Evolutionary conservation across 1,140 invertebrate genomes (phyloP).

Genomic region (Heliothis virescens): DNA sequence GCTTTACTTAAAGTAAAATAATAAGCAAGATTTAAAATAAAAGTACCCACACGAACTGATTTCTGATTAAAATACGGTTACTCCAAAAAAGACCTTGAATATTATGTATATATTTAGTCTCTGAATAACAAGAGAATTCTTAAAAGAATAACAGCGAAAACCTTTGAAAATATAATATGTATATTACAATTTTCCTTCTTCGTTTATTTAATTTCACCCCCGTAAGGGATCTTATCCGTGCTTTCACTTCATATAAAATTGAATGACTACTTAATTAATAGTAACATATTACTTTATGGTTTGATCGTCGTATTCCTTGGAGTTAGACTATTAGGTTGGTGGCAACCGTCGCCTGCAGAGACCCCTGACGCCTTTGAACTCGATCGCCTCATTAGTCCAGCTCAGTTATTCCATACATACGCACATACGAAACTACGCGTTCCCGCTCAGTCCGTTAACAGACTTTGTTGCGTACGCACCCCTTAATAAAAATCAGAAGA

Average conservation of each 20-base stretch:
- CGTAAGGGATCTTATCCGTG: background rate
- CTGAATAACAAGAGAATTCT: conserved; percentile 25
- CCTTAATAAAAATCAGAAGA: conserved; percentile 58
- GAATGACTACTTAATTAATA: conserved; percentile 2
- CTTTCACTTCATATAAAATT: conserved; percentile 21
- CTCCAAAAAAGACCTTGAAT: background rate
- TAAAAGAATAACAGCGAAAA: conserved; percentile 23
- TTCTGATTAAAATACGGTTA: background rate
- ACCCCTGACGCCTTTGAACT: conserved; percentile 78
- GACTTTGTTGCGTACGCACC: conserved; percentile 75
- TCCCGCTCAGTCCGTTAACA: conserved; percentile 73
- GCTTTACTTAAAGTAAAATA: background rate
- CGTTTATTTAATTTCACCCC: conserved; percentile 4
- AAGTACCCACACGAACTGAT: background rate
- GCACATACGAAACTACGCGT: conserved; percentile 69
- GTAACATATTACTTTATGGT: background rate
- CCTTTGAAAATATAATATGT: conserved; percentile 24
- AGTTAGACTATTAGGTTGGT: conserved; percentile 66
- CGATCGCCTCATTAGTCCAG: conserved; percentile 83
- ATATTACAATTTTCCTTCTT: conserved; percentile 1
- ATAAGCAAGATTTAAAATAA: too few relatives aligned
- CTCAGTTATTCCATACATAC: conserved; percentile 72
- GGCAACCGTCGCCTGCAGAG: conserved; percentile 69
- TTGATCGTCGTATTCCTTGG: conserved; percentile 5
- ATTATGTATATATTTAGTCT: conserved; percentile 15